phyloP scores from a whole-genome alignment of 2,888 invertebrate genomes.

The Argynnis bischoffii region DNA sequence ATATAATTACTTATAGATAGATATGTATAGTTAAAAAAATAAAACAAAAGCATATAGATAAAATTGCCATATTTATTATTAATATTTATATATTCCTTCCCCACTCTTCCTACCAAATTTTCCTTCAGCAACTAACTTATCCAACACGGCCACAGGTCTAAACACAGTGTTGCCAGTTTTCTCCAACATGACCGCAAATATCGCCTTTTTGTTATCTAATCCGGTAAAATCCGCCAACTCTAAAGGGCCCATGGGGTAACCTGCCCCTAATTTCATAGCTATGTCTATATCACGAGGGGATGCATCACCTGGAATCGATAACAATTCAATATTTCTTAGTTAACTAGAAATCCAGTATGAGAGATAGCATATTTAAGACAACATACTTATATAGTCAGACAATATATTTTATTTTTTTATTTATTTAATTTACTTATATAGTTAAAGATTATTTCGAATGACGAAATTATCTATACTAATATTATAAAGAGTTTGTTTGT shows the following conservation, averaged over 20 bases:
- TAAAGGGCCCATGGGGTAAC: slow-evolving; percentile 94
- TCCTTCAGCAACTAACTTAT: slow-evolving; percentile 87
- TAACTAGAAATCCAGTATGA: too few species aligned
- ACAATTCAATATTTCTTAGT: neutral
- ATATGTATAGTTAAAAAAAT: too few species aligned
- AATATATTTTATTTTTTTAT: too few species aligned
- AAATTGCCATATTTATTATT: slow-evolving; percentile 29
- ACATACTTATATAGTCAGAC: too few species aligned
- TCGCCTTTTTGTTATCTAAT: slow-evolving; percentile 86
- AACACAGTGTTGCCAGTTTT: slow-evolving; percentile 73
- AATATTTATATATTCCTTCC: slow-evolving; percentile 90
- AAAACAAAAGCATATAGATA: too few species aligned
- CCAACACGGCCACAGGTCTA: slow-evolving; percentile 81
- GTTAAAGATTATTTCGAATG: too few species aligned
- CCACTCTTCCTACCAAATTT: slow-evolving; percentile 90
- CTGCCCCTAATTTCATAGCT: slow-evolving; percentile 94
- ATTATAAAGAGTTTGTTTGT: too few species aligned
- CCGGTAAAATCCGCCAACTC: slow-evolving; percentile 93
- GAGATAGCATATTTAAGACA: too few species aligned
- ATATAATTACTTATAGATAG: too few species aligned
- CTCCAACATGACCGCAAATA: slow-evolving; percentile 84
- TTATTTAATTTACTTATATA: too few species aligned
- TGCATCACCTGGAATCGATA: slow-evolving; percentile 81
- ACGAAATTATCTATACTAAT: too few species aligned
- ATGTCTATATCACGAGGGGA: slow-evolving; percentile 89